Percentiles rank a stretch among this genome's conserved stretches.
These are phyloP conservation scores for Drosophila bocqueti DNA, from an alignment of 1,140 invertebrate genomes.

Conservation along the genomic window DNA sequence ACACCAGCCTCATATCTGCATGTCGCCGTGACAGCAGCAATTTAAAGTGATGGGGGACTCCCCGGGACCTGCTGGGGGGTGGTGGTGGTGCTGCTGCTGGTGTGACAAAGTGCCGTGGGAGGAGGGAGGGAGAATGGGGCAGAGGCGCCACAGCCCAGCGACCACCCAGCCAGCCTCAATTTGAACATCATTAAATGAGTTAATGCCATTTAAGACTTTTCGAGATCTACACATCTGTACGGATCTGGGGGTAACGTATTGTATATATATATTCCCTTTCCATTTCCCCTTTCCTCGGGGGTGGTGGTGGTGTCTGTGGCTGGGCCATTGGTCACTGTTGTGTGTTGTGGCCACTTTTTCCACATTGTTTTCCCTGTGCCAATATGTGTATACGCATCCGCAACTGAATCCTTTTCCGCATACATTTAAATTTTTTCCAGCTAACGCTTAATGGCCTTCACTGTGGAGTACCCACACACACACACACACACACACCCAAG, in stretches of 20 bases:
- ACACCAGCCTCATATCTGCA: slow-evolving; percentile 10
- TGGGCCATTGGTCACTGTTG: slow-evolving; percentile 30
- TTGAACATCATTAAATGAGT: slow-evolving; percentile 79
- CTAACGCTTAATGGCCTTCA: slow-evolving; percentile 62
- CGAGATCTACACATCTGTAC: slow-evolving; percentile 73
- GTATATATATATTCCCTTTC: slow-evolving; percentile 11
- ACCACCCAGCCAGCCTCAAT: slow-evolving; percentile 52
- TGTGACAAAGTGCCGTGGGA: slow-evolving; percentile 54
- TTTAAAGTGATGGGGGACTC: slow-evolving; percentile 66
- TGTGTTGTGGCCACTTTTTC: slow-evolving; percentile 49
- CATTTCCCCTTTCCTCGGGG: not conserved
- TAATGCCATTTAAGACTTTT: slow-evolving; percentile 78
- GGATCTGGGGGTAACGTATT: slow-evolving; percentile 1
- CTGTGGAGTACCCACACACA: not conserved
- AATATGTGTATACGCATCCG: slow-evolving; percentile 16
- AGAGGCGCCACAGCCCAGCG: slow-evolving; percentile 36
- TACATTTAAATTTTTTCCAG: slow-evolving; percentile 60
- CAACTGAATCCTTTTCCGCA: slow-evolving; percentile 34
- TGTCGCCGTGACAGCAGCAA: slow-evolving; percentile 72
- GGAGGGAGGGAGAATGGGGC: slow-evolving; percentile 14
- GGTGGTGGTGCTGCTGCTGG: not conserved
- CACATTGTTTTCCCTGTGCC: slow-evolving; percentile 45
- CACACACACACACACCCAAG: not conserved
- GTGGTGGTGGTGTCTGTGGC: slow-evolving; percentile 26
- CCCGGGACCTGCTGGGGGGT: slow-evolving; percentile 27